A percentile compares a stretch with the other conserved stretches of the same genome.
Evolutionary conservation across 2,888 invertebrate genomes (phyloP).

Genomic region (Caenorhabditis sp.): DNA sequence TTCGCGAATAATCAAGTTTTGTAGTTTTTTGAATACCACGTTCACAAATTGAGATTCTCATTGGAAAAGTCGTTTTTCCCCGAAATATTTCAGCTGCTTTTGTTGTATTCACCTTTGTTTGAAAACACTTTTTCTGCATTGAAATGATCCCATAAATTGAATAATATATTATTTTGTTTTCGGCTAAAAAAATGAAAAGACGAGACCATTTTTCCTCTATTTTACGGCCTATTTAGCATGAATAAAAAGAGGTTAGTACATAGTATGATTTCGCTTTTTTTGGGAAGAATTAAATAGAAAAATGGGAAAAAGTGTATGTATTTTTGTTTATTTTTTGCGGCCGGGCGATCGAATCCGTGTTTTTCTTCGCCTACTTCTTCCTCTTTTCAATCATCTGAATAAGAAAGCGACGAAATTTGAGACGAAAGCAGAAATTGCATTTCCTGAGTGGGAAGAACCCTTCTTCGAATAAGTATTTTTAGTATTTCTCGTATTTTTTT

Average conservation of each 20-base stretch:
- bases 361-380: too few relatives aligned
- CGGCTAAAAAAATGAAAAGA: not conserved
- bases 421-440: not conserved
- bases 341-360: not conserved
- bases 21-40: too few relatives aligned
- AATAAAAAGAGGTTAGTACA: conserved; percentile 1
- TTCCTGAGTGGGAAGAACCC: not conserved
- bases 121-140: too few relatives aligned
- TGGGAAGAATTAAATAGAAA: not conserved
- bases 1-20: too few relatives aligned
- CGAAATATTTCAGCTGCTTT: too few relatives aligned
- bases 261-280: conserved; percentile 1
- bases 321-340: not conserved
- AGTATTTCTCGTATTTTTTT: not conserved
- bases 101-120: too few relatives aligned
- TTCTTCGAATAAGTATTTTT: not conserved
- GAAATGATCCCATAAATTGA: too few relatives aligned
- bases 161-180: conserved; percentile 2
- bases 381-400: not conserved
- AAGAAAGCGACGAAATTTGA: not conserved
- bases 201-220: conserved; percentile 1
- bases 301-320: not conserved
- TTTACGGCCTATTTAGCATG: conserved; percentile 1
- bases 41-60: too few relatives aligned
- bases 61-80: too few relatives aligned